Evolutionary conservation across 2,797 vertebrate genomes (phyloP), one percentile per base, ranked within the genome.

Genomic region (Acanthurus leucopareius): DNA sequence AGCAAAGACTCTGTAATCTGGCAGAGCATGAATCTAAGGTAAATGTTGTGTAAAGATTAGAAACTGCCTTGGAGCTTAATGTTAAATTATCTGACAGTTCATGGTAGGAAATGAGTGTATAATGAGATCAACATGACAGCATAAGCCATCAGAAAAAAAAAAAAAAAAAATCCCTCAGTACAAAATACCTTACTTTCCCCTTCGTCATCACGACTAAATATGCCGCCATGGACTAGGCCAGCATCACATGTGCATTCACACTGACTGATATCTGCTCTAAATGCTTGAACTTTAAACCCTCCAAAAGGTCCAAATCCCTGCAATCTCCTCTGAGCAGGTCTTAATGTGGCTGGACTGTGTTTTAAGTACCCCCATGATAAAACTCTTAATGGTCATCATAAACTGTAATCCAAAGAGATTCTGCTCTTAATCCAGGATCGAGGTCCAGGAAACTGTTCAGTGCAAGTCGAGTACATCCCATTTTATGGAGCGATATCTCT

Each of bases 321-420:
- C 85, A 93, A 94, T 94, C 89, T 90, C 85, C 84, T 86, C 73
- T 89, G 83, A 92, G 84, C 80, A 82, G 92, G 82, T 89, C 86
- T 85, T 91, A 92, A 88, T 86, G 81, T 90, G 88, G 76, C 48
- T 22, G 80, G 85, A 88, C 91, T 90, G 71, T 90, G 80, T 91
- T 94, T 92, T 92, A 92, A 94, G 89, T 87, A 91, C 86, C 70
- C 64, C 57, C 32, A 73, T 86, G 88, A 88, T 93, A 90, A 93
- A 91, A 90, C 88, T 91, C 92, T 86, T 94, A 94, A 95, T 93
- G 90, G 91, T 92, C 90, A 91, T 93, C 91, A 90, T 91, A 90
- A 95, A 94, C 86, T 91, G 87, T 93, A 92, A 93, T 89, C 89
- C 91, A 82, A 22, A 79, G 88, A 91, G 87, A 91, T 91, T 84